Conservation (phyloP, 2,888 invertebrate genomes). For the Tuberolachnus salignus region DNA sequence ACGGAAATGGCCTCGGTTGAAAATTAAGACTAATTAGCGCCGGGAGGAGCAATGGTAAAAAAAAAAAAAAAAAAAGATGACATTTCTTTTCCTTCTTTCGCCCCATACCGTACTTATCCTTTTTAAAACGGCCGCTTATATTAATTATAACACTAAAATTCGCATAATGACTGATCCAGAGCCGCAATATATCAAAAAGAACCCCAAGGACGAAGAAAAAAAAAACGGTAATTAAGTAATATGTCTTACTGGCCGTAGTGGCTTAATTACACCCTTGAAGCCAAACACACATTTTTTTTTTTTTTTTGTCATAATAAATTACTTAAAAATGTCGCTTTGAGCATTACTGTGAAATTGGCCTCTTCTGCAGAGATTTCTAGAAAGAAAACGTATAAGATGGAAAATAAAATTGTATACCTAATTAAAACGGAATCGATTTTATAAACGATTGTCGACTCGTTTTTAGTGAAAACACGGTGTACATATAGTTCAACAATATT, state of each 20-base stretch:
- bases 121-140: constrained; percentile 55
- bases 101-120: constrained; percentile 26
- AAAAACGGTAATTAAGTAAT: constrained; percentile 56
- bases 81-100: constrained; percentile 34
- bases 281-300: constrained; percentile 47
- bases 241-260: constrained; percentile 53
- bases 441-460: not conserved
- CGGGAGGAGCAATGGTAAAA: constrained; percentile 44
- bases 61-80: constrained; percentile 31
- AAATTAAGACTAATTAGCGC: constrained; percentile 56
- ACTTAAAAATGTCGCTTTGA: constrained; percentile 46
- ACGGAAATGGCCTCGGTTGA: constrained; percentile 36
- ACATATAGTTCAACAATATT: too few relatives aligned
- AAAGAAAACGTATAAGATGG: not conserved
- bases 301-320: constrained; percentile 51
- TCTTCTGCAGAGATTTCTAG: constrained; percentile 1
- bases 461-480: too few relatives aligned
- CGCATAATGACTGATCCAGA: constrained; percentile 56
- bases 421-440: constrained; percentile 32
- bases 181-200: constrained; percentile 57
- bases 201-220: constrained; percentile 37
- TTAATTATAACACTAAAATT: constrained; percentile 57
- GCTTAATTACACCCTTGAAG: constrained; percentile 55
- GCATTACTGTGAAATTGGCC: constrained; percentile 36
- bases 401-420: not conserved